Conservation (phyloP, 1,140 invertebrate genomes). For the Eriosoma lanigerum region DNA sequence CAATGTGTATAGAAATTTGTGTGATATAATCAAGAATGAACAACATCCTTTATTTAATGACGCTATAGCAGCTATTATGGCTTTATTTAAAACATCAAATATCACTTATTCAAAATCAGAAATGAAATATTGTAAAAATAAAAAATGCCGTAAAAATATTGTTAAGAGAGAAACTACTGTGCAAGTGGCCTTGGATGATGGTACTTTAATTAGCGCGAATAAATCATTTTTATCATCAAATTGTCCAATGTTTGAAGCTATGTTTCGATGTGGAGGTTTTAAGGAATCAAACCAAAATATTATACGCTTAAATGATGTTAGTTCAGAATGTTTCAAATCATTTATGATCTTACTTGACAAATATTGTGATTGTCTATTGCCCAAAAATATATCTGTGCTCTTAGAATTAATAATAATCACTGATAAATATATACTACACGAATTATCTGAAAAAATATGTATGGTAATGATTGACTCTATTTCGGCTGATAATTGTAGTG, state of each 20-base stretch:
- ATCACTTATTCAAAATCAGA: background rate
- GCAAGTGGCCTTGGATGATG: conserved; percentile 67
- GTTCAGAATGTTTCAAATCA: conserved; percentile 53
- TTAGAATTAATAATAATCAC: conserved; percentile 69
- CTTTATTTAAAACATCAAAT: conserved; percentile 48
- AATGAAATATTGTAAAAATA: background rate
- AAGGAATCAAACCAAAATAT: conserved; percentile 65
- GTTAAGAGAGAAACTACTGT: conserved; percentile 58
- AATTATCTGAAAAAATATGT: conserved; percentile 61
- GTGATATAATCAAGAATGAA: conserved; percentile 50
- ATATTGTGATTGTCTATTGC: conserved; percentile 56
- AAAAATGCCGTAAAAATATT: conserved; percentile 53
- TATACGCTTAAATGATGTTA: conserved; percentile 54
- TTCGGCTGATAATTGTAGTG: conserved; percentile 58
- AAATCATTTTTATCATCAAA: conserved; percentile 64
- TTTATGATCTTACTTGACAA: conserved; percentile 52
- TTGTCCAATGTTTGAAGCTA: conserved; percentile 67
- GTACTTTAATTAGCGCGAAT: conserved; percentile 64
- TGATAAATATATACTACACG: conserved; percentile 67
- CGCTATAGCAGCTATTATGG: conserved; percentile 51
- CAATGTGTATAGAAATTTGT: conserved; percentile 38
- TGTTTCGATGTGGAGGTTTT: conserved; percentile 67
- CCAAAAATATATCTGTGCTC: conserved; percentile 62
- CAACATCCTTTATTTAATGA: conserved; percentile 52
- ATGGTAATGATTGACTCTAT: conserved; percentile 58